Conservation (phyloP, 2,888 invertebrate genomes). For the Mamestra brassicae region DNA sequence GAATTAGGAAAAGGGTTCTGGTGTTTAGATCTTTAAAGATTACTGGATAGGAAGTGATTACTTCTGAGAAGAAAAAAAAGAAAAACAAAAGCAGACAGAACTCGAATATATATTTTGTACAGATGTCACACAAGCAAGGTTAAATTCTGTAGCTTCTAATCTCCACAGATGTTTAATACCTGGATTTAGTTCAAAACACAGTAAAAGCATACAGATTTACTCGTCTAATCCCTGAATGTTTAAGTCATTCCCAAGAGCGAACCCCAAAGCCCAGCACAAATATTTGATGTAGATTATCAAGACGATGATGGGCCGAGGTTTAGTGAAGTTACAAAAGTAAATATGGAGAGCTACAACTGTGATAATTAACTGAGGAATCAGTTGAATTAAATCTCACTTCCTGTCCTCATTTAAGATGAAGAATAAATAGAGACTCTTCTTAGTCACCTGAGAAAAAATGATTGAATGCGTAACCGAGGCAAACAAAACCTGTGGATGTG, state of each 20-base stretch:
- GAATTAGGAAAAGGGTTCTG: constrained; percentile 21
- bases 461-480: constrained; percentile 54
- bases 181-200: constrained; percentile 36
- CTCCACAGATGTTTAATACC: constrained; percentile 11
- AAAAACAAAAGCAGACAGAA: neutral
- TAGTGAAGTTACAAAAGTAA: constrained; percentile 44
- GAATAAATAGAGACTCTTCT: constrained; percentile 24
- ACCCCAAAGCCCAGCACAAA: constrained; percentile 51
- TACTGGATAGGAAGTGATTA: neutral
- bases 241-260: constrained; percentile 41
- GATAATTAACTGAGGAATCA: constrained; percentile 35
- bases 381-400: constrained; percentile 45
- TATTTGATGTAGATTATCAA: constrained; percentile 54
- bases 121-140: constrained; percentile 12
- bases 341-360: constrained; percentile 41
- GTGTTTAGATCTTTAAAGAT: constrained; percentile 20
- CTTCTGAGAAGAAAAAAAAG: neutral
- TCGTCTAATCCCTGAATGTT: constrained; percentile 30
- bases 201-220: constrained; percentile 43
- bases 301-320: constrained; percentile 34
- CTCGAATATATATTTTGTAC: neutral
- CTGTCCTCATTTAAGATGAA: constrained; percentile 43
- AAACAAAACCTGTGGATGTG: constrained; percentile 46
- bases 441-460: constrained; percentile 55
- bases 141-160: constrained; percentile 23